These are phyloP conservation scores for Lepidocyrtinus sp. DNA, from an alignment of 2,888 invertebrate species.

Conservation along the genomic window DNA sequence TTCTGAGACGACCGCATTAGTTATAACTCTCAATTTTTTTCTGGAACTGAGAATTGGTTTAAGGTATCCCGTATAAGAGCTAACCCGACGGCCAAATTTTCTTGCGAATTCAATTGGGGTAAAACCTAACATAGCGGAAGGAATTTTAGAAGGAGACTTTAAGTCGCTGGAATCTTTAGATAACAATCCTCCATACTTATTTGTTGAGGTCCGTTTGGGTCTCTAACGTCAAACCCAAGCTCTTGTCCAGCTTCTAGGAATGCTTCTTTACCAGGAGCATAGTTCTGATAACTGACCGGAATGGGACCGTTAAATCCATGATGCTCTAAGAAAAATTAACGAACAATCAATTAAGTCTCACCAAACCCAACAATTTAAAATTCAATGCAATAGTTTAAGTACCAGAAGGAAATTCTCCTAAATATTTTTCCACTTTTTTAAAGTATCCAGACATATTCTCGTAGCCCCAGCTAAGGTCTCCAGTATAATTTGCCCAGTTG, in stretches of 20 bases:
- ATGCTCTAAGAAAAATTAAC: constrained; percentile 43
- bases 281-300: constrained; percentile 25
- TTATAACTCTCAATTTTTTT: constrained; percentile 47
- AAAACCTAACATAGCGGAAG: constrained; percentile 40
- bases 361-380: too few relatives aligned
- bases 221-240: constrained; percentile 36
- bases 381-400: too few relatives aligned
- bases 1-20: constrained; percentile 45
- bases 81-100: constrained; percentile 40
- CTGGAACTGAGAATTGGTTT: constrained; percentile 30
- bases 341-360: neutral
- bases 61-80: constrained; percentile 45
- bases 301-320: constrained; percentile 45
- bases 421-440: constrained; percentile 44
- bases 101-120: constrained; percentile 42
- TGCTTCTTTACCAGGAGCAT: constrained; percentile 24
- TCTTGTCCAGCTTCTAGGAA: constrained; percentile 52
- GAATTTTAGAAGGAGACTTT: neutral
- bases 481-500: constrained; percentile 46
- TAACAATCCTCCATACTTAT: constrained; percentile 16
- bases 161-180: neutral
- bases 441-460: constrained; percentile 36
- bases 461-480: constrained; percentile 43
- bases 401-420: constrained; percentile 37
- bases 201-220: constrained; percentile 59